Base-by-base conservation (phyloP, 2,113 vertebrate species). In the Cyrtonyx montezumae region DNA sequence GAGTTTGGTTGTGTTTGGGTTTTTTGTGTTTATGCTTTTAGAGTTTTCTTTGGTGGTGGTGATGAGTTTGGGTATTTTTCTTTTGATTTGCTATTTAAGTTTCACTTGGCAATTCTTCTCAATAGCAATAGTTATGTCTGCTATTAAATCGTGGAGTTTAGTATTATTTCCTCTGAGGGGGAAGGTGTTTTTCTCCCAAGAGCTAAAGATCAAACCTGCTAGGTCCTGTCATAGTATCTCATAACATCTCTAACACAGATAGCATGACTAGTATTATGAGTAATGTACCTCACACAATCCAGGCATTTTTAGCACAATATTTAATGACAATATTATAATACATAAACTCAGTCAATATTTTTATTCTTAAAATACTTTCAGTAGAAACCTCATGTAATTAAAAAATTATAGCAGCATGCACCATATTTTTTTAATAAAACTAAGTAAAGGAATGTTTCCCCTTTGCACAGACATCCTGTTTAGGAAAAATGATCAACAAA, bases 401-500 rank as follows among this genome's bases (percentile, higher is more conserved):
- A 34, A 43, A 81, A 75, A 19, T 56, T 15, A 18, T 59, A n/a
- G 6, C 20, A 79, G 79, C 68, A 93, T 77, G 25, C 28, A 55
- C 13, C 49, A 55, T 55, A 42, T 55, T 73, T 55, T 42, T 73
- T 9, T 21, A 55, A 53, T 73, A 73, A 82, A 77, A 69, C 4
- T 82, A 65, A 82, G 66, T 46, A 40, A 56, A 81, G 56, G 6
- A 56, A 55, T 55, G 12, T 69, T 70, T 76, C 36, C 67, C 28
- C 40, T 61, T 16, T 88, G 8, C 32, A 77, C 20, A 71, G 48
- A 61, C 5, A 69, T 68, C 40, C 36, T 69, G 15, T 70, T 90
- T 83, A 55, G 59, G 36, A 53, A 88, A 96, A 94, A 76, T 36
- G 7, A 69, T 53, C 67, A 90, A 76, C 10, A 90, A 82, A 79